Evolutionary conservation across 2,797 vertebrate species (phyloP), one percentile per base, ranked within the genome.

Genomic region (Pseudomugil tenellus): DNA sequence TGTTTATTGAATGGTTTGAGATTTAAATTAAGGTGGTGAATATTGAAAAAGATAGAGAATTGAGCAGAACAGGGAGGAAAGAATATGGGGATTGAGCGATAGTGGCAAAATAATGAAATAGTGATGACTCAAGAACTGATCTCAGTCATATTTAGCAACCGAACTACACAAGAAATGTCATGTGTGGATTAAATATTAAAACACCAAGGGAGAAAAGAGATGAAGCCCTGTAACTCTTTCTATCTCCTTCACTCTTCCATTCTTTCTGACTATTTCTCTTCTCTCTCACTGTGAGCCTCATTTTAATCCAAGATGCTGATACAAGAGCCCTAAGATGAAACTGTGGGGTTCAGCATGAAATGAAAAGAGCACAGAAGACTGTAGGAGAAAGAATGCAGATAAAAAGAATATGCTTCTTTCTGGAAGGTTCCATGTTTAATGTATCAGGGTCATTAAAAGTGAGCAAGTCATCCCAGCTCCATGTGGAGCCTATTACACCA

Each of bases 371-470:
- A 39, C 53, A 61, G 63, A 46, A 58, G 65, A 58, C 49, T 2
- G 58, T 21, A n/a, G 12, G 62, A 61, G 43, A 61, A 39, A 53
- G 51, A 64, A 48, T 58, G 72, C 31, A 28, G 55, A 72, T 55
- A 67, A 41, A 41, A 70, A 54, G 60, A 55, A 29, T 32, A 43
- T 26, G 53, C 70, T 59, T 60, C 31, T 60, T 55, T 51, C 70
- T 82, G 67, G 65, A 70, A 80, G 74, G 71, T 65, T 77, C 76
- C 37, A 10, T 75, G 74, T 84, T 84, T 83, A 69, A 83, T 80
- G 78, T 67, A 58, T 63, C 63, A 32, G 72, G 78, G 80, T 82
- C 81, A 82, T 86, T 87, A 90, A 84, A 88, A 87, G 78, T 68
- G 74, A 71, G 77, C 70, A 31, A 79, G 74, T 58, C 67, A 51